Conservation (phyloP, 1,140 invertebrate genomes). For the Matsumurasca onukii region DNA sequence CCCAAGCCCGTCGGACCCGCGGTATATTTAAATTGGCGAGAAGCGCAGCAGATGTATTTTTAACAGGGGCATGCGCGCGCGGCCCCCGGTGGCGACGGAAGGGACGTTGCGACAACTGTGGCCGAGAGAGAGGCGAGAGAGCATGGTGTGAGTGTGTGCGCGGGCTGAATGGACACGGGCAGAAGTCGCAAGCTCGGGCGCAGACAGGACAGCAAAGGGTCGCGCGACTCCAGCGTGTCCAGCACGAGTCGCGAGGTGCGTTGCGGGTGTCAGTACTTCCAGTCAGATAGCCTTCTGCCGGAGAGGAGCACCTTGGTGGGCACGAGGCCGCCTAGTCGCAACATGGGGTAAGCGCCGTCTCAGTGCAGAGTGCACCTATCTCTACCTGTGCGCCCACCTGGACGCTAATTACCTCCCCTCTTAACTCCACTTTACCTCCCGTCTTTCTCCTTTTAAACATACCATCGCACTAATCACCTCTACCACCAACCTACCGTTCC, state of each 20-base stretch:
- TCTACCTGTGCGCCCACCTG: neutral
- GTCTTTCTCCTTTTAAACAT: no score
- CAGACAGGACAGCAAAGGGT: slow-evolving; percentile 21
- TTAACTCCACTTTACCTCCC: no score
- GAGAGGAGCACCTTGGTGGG: slow-evolving; percentile 65
- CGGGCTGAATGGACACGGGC: slow-evolving; percentile 7
- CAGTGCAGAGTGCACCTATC: slow-evolving; percentile 43
- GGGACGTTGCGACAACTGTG: slow-evolving; percentile 34
- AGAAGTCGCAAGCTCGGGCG: slow-evolving; percentile 38
- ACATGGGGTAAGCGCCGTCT: slow-evolving; percentile 44
- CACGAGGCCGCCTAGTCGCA: slow-evolving; percentile 44
- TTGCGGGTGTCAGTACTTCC: slow-evolving; percentile 81
- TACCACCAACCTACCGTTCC: no score
- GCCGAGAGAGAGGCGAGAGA: neutral
- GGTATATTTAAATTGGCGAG: neutral
- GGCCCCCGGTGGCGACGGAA: slow-evolving; percentile 32
- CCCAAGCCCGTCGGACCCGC: neutral
- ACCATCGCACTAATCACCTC: no score
- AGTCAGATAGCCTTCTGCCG: slow-evolving; percentile 72
- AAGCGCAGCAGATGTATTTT: slow-evolving; percentile 8
- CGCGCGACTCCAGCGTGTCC: slow-evolving; percentile 38
- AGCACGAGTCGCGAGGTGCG: slow-evolving; percentile 63
- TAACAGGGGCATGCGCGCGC: slow-evolving; percentile 25
- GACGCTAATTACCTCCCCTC: no score
- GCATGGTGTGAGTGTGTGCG: neutral